Base-by-base conservation (phyloP, 2,113 vertebrate genomes). In the Fulmarus glacialis region DNA sequence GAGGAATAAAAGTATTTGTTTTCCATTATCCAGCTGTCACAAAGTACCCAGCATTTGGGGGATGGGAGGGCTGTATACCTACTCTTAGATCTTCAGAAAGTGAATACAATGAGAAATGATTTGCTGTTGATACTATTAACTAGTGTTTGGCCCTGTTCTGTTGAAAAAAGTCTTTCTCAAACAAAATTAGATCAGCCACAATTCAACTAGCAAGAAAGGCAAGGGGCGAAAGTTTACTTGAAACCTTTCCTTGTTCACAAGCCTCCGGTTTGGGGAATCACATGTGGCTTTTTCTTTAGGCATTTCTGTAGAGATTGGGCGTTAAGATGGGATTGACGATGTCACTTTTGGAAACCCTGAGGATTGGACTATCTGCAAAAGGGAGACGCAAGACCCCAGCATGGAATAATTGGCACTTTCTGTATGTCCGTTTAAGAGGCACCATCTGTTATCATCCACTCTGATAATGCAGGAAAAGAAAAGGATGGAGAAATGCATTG, bases 401-500 rank as follows among this genome's bases (percentile, higher is more conserved):
- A 50, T 0, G 3, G n/a, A 63, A 4, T 16, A 66, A 67, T 10
- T 23, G 43, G 47, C 22, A 32, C 19, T 50, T 77, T 6, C 16
- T 42, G 15, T 32, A 32, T 0, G 0, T 40, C 53, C 34, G 38
- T 20, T 24, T 34, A 12, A 70, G 38, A 77, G 38, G 29, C 32
- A 55, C 38, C n/a, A 14, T 36, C 62, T 48, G 87, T 21, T 15
- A 53, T 23, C 40, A 60, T 11, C 29, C 14, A 4, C 26, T 55
- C 53, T 24, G 71, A 9, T 29, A 75, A 40, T 0, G 5, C 56
- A 50, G 52, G 56, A 62, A 34, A 72, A 43, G 4, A 34, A 67
- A 70, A 67, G 38, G 11, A 18, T 29, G 32, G 21, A 72, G 47
- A 55, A 71, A 75, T 11, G 24, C 40, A 38, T 6, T 15, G 27